These are phyloP conservation scores for Echinops telfairi DNA, from an alignment of 2,113 vertebrate genomes.

Conservation along the genomic window DNA sequence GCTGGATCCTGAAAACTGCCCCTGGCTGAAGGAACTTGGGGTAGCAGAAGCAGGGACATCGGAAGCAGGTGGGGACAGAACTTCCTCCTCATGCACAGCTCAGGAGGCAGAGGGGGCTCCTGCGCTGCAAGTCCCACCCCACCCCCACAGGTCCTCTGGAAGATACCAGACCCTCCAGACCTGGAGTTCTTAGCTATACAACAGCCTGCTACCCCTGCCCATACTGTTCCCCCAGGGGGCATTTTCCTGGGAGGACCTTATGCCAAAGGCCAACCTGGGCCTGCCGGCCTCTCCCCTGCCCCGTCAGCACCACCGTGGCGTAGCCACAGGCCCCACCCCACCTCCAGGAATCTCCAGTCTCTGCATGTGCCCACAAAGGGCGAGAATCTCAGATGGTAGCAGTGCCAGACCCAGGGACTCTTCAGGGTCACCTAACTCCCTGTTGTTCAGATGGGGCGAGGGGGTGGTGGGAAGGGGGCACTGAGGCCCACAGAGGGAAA, in stretches of 20 bases:
- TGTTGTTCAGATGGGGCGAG: neutral
- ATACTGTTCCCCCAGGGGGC: neutral
- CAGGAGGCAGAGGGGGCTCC: neutral
- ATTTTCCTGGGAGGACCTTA: neutral
- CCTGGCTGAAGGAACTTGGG: neutral
- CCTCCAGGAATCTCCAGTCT: conserved; percentile 42
- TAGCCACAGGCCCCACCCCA: neutral
- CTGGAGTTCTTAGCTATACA: neutral
- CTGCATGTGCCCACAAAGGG: neutral
- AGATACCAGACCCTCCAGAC: neutral
- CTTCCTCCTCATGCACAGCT: neutral
- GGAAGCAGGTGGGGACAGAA: neutral
- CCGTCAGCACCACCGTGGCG: neutral
- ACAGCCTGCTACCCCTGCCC: neutral
- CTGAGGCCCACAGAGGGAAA: neutral
- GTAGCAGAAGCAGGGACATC: neutral
- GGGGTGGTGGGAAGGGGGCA: neutral
- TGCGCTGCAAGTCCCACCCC: neutral
- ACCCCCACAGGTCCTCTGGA: neutral
- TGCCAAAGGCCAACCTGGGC: neutral
- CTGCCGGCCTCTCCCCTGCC: neutral
- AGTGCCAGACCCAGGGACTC: neutral
- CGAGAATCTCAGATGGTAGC: neutral
- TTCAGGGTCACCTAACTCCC: neutral
- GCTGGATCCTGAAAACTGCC: neutral